Evolutionary conservation across 2,888 invertebrate species (phyloP).

Genomic region (Drosophila helvetica): DNA sequence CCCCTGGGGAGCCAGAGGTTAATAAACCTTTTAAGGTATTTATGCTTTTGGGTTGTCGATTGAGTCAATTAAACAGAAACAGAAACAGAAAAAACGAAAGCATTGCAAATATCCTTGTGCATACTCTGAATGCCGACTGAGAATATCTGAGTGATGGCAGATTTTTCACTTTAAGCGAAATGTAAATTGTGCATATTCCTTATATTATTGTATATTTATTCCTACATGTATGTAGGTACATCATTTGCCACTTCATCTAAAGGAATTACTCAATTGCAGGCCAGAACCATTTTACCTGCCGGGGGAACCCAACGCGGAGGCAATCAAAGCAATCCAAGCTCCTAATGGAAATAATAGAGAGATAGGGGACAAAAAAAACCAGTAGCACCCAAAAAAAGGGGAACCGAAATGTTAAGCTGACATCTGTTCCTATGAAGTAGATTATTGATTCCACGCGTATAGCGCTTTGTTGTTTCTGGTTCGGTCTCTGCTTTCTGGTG

Average conservation of each 20-base stretch:
- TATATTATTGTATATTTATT: background rate
- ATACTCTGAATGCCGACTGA: no score
- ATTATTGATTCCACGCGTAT: slow-evolving; percentile 73
- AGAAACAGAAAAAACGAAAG: background rate
- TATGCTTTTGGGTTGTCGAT: slow-evolving; percentile 29
- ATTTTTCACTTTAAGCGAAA: no score
- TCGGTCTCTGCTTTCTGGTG: slow-evolving; percentile 15
- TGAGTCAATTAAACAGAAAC: slow-evolving; percentile 11
- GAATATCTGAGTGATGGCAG: no score
- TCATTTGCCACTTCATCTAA: background rate
- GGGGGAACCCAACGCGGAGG: slow-evolving; percentile 43
- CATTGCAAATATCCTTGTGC: background rate
- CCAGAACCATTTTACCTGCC: slow-evolving; percentile 8
- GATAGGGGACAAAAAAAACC: slow-evolving; percentile 54
- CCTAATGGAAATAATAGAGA: slow-evolving; percentile 62
- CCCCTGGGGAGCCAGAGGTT: slow-evolving; percentile 23
- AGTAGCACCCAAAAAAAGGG: slow-evolving; percentile 60
- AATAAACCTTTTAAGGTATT: slow-evolving; percentile 38
- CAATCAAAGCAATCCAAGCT: slow-evolving; percentile 54
- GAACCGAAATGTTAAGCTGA: slow-evolving; percentile 68
- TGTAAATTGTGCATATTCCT: no score
- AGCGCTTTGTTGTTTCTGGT: slow-evolving; percentile 61
- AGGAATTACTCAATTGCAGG: background rate
- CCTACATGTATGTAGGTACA: background rate
- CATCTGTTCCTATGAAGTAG: slow-evolving; percentile 74